Conservation (phyloP, 1,140 invertebrate species). For the Euglossa dilemma region DNA sequence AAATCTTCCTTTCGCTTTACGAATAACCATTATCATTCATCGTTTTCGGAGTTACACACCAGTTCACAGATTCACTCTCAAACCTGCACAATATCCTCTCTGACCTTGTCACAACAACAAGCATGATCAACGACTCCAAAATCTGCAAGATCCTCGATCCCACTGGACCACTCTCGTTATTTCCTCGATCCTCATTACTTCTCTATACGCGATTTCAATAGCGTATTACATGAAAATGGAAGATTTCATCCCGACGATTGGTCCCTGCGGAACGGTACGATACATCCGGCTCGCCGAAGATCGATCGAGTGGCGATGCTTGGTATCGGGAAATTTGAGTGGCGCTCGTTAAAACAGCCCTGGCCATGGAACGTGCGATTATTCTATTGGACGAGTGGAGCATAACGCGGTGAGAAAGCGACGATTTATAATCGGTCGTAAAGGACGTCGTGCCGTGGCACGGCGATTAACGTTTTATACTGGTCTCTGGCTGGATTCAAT, state of each 20-base stretch:
- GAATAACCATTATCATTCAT: too few relatives aligned
- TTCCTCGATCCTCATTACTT: neutral
- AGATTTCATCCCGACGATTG: neutral
- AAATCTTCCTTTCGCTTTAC: too few relatives aligned
- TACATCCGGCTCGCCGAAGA: neutral
- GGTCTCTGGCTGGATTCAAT: constrained; percentile 50
- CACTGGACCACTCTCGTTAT: too few relatives aligned
- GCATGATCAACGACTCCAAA: too few relatives aligned
- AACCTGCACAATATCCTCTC: too few relatives aligned
- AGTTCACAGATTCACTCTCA: too few relatives aligned
- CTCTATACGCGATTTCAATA: neutral
- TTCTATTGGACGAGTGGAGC: constrained; percentile 24
- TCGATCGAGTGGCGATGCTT: neutral
- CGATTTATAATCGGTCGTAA: constrained; percentile 70
- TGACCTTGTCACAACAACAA: too few relatives aligned
- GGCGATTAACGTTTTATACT: constrained; percentile 69
- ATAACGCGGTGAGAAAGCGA: constrained; percentile 62
- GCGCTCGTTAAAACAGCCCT: constrained; percentile 26
- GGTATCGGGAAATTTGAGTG: neutral
- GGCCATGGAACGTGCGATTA: constrained; percentile 43
- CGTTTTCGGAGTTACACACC: too few relatives aligned
- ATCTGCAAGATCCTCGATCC: too few relatives aligned
- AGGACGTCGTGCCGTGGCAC: constrained; percentile 58
- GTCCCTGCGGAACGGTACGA: neutral
- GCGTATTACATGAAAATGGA: neutral